These are phyloP conservation scores for Origma solitaria DNA, from an alignment of 2,113 vertebrate genomes.

Conservation along the genomic window DNA sequence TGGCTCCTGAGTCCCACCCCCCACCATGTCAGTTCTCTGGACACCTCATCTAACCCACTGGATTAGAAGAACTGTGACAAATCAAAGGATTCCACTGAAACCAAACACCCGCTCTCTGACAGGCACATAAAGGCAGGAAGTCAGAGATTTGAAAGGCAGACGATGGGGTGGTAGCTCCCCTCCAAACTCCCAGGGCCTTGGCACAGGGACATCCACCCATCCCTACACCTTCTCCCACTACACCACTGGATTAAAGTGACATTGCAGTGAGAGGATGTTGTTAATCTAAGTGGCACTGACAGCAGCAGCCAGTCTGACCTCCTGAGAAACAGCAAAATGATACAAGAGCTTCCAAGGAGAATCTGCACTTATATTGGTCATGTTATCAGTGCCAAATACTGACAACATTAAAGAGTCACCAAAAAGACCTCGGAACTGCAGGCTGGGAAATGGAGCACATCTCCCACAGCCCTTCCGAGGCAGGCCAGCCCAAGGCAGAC, in stretches of 20 bases:
- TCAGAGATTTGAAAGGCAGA: not conserved
- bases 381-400: not conserved
- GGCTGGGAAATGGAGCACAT: not conserved
- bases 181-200: not conserved
- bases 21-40: fast-evolving
- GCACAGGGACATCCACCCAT: not conserved
- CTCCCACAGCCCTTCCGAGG: not conserved
- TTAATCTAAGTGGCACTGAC: too few species aligned
- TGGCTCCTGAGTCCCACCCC: not conserved
- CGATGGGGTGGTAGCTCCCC: not conserved
- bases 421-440: fast-evolving
- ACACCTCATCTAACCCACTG: not conserved
- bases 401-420: not conserved
- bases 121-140: not conserved
- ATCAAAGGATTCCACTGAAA: not conserved
- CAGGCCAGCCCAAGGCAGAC: not conserved
- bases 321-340: fast-evolving
- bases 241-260: not conserved
- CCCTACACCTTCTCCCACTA: too few species aligned
- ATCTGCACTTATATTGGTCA: not conserved
- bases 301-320: not conserved
- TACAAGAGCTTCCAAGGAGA: not conserved
- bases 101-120: not conserved
- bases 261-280: not conserved
- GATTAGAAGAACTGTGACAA: not conserved